These are phyloP conservation scores for Pagrus major DNA, from an alignment of 2,113 vertebrate genomes.

Conservation along the genomic window DNA sequence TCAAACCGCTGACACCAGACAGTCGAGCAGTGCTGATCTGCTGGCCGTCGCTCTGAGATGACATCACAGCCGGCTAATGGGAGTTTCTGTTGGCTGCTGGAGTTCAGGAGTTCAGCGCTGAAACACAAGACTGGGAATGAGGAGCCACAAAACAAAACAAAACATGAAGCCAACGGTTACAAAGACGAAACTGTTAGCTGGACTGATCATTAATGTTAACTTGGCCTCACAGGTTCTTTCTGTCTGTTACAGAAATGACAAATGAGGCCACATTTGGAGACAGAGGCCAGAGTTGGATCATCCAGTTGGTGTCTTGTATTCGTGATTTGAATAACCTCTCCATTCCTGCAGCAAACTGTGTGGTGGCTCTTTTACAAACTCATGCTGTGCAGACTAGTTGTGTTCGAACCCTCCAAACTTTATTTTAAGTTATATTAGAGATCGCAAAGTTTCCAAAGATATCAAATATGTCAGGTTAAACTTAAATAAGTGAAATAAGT, in stretches of 20 bases:
- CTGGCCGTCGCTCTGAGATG: neutral
- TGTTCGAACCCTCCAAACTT: neutral
- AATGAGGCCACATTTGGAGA: neutral
- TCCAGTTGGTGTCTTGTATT: neutral
- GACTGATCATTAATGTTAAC: neutral
- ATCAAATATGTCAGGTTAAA: neutral
- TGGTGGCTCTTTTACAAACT: neutral
- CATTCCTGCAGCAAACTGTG: neutral
- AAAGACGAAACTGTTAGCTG: neutral
- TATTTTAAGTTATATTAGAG: no score
- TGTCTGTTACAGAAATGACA: neutral
- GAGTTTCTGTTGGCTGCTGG: conserved; percentile 7
- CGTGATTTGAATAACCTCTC: neutral
- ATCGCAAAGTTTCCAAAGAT: neutral
- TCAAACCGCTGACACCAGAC: neutral
- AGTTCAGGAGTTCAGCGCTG: neutral
- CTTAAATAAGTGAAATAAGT: no score
- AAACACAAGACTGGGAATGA: conserved; percentile 26
- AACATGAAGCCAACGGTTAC: conserved; percentile 12
- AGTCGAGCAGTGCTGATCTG: neutral
- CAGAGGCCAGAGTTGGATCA: neutral
- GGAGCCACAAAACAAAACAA: conserved; percentile 12
- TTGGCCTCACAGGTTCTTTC: neutral
- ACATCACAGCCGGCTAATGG: conserved; percentile 4
- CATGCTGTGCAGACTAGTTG: neutral